Percentiles rank a stretch among this genome's conserved stretches.
phyloP scores from a whole-genome alignment of 2,797 vertebrate genomes.

The Heterohyrax brucei region DNA sequence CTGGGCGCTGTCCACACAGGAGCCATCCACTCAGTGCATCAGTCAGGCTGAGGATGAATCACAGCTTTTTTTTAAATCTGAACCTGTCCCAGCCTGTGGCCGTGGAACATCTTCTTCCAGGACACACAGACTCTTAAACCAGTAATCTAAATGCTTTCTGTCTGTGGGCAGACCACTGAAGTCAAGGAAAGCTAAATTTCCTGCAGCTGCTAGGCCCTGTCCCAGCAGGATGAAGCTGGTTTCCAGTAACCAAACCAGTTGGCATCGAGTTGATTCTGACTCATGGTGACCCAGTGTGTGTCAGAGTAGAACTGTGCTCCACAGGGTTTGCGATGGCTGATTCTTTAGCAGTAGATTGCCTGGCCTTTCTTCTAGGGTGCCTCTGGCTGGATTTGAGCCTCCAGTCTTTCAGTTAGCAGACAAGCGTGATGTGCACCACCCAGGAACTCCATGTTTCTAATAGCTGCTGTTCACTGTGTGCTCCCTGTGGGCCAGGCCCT shows the following conservation, averaged over 20 bases:
- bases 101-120: not conserved
- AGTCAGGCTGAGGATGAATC: conserved; percentile 9
- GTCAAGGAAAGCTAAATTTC: not conserved
- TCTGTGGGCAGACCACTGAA: not conserved
- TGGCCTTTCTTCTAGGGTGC: not conserved
- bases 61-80: not conserved
- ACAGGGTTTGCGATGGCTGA: not conserved
- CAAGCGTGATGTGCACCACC: not conserved
- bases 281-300: not conserved
- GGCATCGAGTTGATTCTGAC: not conserved
- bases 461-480: not conserved
- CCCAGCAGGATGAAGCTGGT: not conserved
- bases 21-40: not conserved
- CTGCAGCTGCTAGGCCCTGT: not conserved
- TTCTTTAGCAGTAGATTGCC: not conserved
- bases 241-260: not conserved
- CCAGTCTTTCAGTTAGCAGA: not conserved
- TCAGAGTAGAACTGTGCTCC: not conserved
- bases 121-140: not conserved
- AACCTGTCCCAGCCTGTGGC: not conserved
- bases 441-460: not conserved
- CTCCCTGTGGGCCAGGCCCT: not conserved
- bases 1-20: not conserved
- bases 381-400: not conserved
- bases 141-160: not conserved